Base-by-base conservation (phyloP, 2,888 invertebrate genomes). In the Epinotia demarniana region DNA sequence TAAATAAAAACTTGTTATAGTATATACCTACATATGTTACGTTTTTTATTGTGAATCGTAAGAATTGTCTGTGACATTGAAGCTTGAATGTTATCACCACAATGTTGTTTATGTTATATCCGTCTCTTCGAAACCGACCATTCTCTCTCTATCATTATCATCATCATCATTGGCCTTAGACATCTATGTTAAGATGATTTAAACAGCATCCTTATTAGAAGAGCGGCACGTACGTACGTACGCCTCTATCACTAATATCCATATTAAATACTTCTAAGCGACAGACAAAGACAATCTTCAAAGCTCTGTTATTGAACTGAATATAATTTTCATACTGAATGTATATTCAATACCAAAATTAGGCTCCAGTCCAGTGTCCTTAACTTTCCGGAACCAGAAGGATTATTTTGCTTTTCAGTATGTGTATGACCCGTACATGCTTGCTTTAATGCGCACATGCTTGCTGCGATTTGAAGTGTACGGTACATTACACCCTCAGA, bases 401-500 rank as follows among this genome's bases (percentile, higher is more conserved):
- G n/a, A 53, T 53, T n/a, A 6, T 53, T n/a, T n/a, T 53, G 53
- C 8, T 53, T 46, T 46, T n/a, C 53, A 53, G 53, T 53, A n/a
- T 8, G 53, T n/a, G n/a, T 53, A n/a, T 53, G 49, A 53, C 53
- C 53, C 53, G 16, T 53, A 8, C 0, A n/a, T 53, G 53, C n/a
- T 16, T 53, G 49, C 49, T 33, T 33, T 4, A 53, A 16, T 6
- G 3, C 5, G 43, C 39, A 46, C 53, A 53, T 19, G 16, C 0
- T 66, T 43, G 49, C 12, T 27, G 27, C 18, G 43, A 57, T n/a
- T 58, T 23, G 5, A 27, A 60, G 12, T 46, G n/a, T 53, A 27
- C 27, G 9, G 33, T 39, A 27, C 67, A 39, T n/a, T 23, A 60
- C 69, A 58, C 18, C 58, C 43, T 58, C 46, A 69, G 68, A 69